Conservation (phyloP, 2,113 vertebrate genomes). For the Chinchilla lanigera region DNA sequence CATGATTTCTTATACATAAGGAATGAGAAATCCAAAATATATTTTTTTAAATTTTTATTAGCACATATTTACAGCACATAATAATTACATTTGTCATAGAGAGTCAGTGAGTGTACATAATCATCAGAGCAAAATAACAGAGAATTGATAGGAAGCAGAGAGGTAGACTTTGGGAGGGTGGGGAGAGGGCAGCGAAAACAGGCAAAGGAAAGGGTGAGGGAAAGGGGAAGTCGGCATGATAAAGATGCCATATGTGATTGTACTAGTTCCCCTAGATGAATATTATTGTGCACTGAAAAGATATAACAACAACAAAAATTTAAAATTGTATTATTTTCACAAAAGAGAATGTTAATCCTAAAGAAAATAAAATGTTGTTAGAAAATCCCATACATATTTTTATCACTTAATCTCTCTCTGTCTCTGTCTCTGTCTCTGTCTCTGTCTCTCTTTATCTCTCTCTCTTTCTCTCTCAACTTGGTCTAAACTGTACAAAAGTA, state of each 20-base stretch:
- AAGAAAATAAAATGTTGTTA: neutral
- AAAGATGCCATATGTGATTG: neutral
- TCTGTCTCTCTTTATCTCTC: neutral
- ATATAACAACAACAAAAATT: neutral
- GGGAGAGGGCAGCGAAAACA: neutral
- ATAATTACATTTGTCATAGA: neutral
- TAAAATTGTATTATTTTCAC: neutral
- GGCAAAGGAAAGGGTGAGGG: neutral
- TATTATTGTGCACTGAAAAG: neutral
- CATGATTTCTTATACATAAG: neutral
- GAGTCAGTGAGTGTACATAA: neutral
- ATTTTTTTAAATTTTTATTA: neutral
- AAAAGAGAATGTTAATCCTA: neutral
- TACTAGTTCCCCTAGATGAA: neutral
- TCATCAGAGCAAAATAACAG: neutral
- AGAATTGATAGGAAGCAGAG: neutral
- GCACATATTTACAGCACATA: neutral
- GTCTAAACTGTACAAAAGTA: neutral
- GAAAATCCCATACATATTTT: neutral
- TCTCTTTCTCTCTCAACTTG: neutral
- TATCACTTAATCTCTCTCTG: neutral
- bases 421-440: neutral
- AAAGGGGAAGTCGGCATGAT: neutral
- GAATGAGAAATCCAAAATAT: neutral
- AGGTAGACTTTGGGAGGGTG: neutral